These are phyloP conservation scores for Montifringilla adamsi DNA, from an alignment of 2,113 vertebrate genomes.

Conservation along the genomic window DNA sequence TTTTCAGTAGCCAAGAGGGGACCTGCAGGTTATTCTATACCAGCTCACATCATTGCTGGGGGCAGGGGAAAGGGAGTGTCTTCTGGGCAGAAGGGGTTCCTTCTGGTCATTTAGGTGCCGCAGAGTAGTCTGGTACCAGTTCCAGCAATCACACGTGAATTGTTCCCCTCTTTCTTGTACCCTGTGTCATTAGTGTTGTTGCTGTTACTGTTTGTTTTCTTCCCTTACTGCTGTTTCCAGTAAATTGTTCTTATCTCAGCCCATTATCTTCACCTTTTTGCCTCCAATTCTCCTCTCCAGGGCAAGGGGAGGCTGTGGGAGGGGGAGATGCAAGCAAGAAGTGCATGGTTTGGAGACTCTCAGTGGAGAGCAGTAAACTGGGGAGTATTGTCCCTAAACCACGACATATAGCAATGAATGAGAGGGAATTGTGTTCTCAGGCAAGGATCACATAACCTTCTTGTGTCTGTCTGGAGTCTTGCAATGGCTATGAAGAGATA, in stretches of 20 bases:
- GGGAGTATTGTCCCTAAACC: background rate
- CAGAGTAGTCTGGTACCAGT: background rate
- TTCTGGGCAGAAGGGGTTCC: background rate
- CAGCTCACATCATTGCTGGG: background rate
- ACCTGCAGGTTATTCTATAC: background rate
- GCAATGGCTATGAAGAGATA: background rate
- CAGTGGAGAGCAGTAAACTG: background rate
- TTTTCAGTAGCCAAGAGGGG: background rate
- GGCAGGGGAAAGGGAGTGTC: background rate
- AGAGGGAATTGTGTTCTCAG: background rate
- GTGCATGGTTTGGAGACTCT: background rate
- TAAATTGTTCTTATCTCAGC: background rate
- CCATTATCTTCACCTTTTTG: background rate
- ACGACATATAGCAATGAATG: background rate
- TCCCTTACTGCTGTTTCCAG: background rate
- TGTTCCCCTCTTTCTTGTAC: background rate
- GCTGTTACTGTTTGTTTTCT: background rate
- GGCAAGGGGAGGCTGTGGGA: background rate
- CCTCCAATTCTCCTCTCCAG: background rate
- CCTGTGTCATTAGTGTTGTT: background rate
- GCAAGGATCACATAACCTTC: background rate
- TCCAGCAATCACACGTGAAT: background rate
- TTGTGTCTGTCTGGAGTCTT: background rate
- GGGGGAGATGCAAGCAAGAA: background rate
- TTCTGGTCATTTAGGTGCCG: background rate